phyloP scores from a whole-genome alignment of 2,113 vertebrate species.

The Lamprologus sp. region DNA sequence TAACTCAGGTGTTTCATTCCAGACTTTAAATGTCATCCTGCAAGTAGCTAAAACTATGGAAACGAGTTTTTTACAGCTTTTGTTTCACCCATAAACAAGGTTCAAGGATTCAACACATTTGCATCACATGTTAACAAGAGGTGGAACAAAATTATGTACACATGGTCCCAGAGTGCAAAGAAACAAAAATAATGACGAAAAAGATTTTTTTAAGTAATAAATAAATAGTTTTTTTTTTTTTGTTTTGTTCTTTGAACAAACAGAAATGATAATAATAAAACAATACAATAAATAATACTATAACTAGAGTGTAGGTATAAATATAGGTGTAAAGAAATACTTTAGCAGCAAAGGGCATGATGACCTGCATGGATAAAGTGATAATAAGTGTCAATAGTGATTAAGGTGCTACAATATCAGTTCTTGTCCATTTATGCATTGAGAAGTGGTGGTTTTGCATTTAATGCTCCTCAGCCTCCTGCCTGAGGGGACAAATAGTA shows the following conservation, averaged over 20 bases:
- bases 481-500: accelerated
- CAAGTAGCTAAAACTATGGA: background rate
- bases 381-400: background rate
- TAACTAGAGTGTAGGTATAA: background rate
- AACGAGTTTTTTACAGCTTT: background rate
- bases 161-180: accelerated
- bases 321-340: accelerated
- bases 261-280: background rate
- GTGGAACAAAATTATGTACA: background rate
- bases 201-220: accelerated
- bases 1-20: background rate
- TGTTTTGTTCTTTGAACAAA: accelerated
- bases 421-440: background rate
- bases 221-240: background rate
- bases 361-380: accelerated
- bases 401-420: background rate
- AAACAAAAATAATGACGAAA: accelerated
- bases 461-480: background rate
- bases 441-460: background rate
- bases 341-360: background rate
- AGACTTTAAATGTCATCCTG: background rate
- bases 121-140: accelerated
- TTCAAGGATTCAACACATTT: background rate
- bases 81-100: background rate
- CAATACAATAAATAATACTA: background rate